A percentile compares a stretch with the other conserved stretches of the same genome.
These are phyloP conservation scores for Catharus bicknelli DNA, from an alignment of 2,113 vertebrate species.

Conservation along the genomic window DNA sequence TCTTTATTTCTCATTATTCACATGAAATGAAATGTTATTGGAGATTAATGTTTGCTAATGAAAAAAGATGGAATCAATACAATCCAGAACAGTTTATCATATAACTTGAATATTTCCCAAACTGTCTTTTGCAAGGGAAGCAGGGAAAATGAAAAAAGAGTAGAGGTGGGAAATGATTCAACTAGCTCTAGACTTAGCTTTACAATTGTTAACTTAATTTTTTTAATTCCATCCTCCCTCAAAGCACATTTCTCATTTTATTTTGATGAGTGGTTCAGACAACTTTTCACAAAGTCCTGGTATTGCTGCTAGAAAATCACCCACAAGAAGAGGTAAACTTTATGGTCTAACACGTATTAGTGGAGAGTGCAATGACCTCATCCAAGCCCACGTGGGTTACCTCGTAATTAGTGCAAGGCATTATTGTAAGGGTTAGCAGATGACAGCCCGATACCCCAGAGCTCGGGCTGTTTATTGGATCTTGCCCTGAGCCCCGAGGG, in stretches of 20 bases:
- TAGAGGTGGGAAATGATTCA: rapidly evolving
- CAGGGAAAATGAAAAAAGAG: neutral
- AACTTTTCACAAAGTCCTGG: neutral
- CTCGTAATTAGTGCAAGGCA: neutral
- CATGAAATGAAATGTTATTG: neutral
- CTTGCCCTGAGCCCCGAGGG: neutral
- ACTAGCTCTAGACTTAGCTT: neutral
- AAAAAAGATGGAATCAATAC: neutral
- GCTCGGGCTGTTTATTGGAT: neutral
- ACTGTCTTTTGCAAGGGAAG: neutral
- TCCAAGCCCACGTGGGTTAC: neutral
- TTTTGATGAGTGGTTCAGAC: neutral
- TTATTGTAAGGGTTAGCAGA: neutral
- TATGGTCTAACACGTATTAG: neutral
- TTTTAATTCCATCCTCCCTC: neutral
- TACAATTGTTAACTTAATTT: neutral
- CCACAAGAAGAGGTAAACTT: neutral
- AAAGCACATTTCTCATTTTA: neutral
- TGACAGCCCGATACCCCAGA: neutral
- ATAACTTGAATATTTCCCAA: neutral
- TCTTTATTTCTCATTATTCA: neutral
- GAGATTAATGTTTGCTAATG: neutral
- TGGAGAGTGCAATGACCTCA: neutral
- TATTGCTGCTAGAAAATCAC: neutral
- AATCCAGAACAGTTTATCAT: neutral